phyloP scores from a whole-genome alignment of 1,140 invertebrate species.

The Leptinotarsa texana region DNA sequence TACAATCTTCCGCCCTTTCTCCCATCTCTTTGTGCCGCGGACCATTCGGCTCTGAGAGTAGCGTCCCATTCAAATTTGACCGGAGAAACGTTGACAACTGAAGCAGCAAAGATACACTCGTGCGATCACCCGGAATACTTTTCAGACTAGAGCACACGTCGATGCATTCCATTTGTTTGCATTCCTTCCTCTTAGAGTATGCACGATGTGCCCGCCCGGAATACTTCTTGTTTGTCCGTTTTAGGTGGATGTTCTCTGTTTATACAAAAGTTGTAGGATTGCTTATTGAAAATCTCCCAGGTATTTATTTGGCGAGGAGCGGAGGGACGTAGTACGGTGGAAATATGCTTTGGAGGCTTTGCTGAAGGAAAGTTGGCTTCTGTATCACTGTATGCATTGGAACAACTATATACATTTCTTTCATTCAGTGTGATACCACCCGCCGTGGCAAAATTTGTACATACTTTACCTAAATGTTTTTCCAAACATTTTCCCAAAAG shows the following conservation, averaged over 20 bases:
- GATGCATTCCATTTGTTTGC: slow-evolving; percentile 24
- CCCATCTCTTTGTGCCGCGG: neutral
- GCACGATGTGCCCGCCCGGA: slow-evolving; percentile 9
- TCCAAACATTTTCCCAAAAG: no score
- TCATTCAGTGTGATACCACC: no score
- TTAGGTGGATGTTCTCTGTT: slow-evolving; percentile 25
- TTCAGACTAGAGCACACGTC: slow-evolving; percentile 15
- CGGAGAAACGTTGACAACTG: slow-evolving; percentile 6
- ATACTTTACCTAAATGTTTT: no score
- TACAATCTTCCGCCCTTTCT: neutral
- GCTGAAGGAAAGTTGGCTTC: no score
- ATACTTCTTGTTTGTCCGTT: slow-evolving; percentile 30
- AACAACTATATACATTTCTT: no score
- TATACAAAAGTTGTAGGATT: slow-evolving; percentile 13
- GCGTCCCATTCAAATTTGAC: slow-evolving; percentile 16
- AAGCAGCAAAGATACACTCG: neutral
- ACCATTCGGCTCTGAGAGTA: slow-evolving; percentile 22
- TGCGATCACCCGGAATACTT: slow-evolving; percentile 18
- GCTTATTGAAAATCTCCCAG: slow-evolving; percentile 28
- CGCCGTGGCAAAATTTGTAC: no score
- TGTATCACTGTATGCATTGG: no score
- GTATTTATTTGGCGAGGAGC: neutral
- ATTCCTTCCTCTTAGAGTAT: neutral
- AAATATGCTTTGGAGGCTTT: neutral
- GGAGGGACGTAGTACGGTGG: neutral